Conservation (phyloP, 2,113 vertebrate genomes). For the Ptilorrhoa leucosticta region DNA sequence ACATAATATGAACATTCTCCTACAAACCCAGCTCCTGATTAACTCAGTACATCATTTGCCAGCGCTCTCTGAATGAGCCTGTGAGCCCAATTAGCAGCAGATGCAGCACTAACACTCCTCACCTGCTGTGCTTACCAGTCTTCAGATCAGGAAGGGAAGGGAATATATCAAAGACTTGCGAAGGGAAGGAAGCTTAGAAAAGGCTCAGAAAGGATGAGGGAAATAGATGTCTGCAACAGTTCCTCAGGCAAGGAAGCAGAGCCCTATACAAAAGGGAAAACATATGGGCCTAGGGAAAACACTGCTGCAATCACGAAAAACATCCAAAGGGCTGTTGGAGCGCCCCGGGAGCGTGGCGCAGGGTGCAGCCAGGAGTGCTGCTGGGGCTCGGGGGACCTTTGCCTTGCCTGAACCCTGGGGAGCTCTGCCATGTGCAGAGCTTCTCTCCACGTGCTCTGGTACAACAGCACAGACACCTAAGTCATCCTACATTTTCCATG, state of each 20-base stretch:
- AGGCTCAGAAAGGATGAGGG: conserved; percentile 51
- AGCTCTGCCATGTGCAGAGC: neutral
- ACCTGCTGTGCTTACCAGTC: conserved; percentile 62
- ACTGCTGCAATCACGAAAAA: conserved; percentile 1
- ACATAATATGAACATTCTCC: conserved; percentile 38
- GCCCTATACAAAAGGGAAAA: conserved; percentile 27
- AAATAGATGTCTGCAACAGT: conserved; percentile 39
- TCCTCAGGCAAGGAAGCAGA: conserved; percentile 52
- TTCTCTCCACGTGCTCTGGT: fast-evolving
- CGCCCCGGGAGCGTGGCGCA: fast-evolving
- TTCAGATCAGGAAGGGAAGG: conserved; percentile 62
- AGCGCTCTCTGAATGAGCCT: conserved; percentile 38
- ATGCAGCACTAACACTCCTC: conserved; percentile 54
- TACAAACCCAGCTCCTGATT: conserved; percentile 48
- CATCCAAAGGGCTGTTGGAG: neutral
- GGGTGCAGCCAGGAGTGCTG: neutral
- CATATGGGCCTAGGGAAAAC: neutral
- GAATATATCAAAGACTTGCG: conserved; percentile 56
- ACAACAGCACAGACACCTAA: neutral
- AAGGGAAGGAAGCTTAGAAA: conserved; percentile 56
- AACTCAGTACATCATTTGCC: conserved; percentile 54
- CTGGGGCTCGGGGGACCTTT: neutral
- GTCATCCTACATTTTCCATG: neutral
- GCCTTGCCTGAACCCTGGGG: neutral
- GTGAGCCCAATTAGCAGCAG: conserved; percentile 68